Conservation (phyloP, 23 tunicate species). For the Halocynthia roretzi region DNA sequence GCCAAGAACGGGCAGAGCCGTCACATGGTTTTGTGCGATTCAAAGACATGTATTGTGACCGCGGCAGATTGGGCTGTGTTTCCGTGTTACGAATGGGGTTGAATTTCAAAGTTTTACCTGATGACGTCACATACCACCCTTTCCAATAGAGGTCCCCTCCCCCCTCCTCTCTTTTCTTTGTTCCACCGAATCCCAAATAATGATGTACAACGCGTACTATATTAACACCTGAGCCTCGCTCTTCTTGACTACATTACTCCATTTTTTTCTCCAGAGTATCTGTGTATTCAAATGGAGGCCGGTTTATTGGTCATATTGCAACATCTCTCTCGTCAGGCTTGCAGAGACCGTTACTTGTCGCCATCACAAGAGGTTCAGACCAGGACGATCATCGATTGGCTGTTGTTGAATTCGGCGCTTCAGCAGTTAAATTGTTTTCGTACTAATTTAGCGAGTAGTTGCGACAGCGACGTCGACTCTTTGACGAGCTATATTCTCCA, state of each 20-base stretch:
- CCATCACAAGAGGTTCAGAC: slow-evolving; percentile 26
- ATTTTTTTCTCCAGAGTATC: slow-evolving; percentile 28
- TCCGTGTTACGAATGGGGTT: too few relatives aligned
- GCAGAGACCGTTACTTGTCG: slow-evolving; percentile 33
- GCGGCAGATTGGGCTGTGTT: too few relatives aligned
- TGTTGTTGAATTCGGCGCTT: slow-evolving; percentile 46
- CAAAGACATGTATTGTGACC: too few relatives aligned
- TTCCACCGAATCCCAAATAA: too few relatives aligned
- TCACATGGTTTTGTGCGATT: too few relatives aligned
- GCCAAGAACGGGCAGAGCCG: too few relatives aligned
- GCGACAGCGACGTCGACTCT: neutral
- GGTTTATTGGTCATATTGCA: slow-evolving; percentile 38
- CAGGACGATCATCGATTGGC: slow-evolving; percentile 48
- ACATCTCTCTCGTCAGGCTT: slow-evolving; percentile 19
- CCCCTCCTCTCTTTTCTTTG: too few relatives aligned
- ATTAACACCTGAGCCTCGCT: too few relatives aligned
- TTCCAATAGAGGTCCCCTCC: too few relatives aligned
- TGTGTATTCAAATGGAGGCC: slow-evolving; percentile 49
- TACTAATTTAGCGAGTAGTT: neutral
- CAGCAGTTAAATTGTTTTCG: slow-evolving; percentile 28
- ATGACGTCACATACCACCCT: too few relatives aligned
- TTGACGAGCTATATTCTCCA: neutral
- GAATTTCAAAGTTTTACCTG: too few relatives aligned
- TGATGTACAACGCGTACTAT: neutral
- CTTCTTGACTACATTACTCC: too few relatives aligned